Evolutionary conservation across 2,888 invertebrate genomes (phyloP).

Genomic region (Trilocha varians): DNA sequence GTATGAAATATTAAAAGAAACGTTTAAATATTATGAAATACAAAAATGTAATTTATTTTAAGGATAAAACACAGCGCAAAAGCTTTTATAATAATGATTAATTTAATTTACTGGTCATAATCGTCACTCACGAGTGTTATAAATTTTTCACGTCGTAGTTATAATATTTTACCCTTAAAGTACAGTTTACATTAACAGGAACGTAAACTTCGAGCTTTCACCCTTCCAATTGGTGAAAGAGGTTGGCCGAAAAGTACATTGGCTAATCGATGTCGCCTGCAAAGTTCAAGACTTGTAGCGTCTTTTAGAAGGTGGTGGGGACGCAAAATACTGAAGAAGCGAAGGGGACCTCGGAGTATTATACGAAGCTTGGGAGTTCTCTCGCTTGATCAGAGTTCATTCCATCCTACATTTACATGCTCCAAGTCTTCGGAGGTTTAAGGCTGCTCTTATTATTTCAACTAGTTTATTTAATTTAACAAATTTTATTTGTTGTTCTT

Average conservation of each 20-base stretch:
- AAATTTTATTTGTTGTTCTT: neutral
- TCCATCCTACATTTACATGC: neutral
- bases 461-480: too few relatives aligned
- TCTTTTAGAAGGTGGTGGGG: conserved; percentile 60
- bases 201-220: conserved; percentile 25
- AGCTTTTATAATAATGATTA: too few relatives aligned
- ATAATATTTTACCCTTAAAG: too few relatives aligned
- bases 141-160: too few relatives aligned
- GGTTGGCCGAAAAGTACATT: conserved; percentile 41
- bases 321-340: conserved; percentile 28
- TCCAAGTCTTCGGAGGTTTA: neutral
- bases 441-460: too few relatives aligned
- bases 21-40: too few relatives aligned
- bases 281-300: conserved; percentile 45
- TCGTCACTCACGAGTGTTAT: too few relatives aligned
- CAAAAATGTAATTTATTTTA: neutral
- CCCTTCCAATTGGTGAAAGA: conserved; percentile 27
- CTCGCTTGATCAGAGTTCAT: neutral
- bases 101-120: too few relatives aligned
- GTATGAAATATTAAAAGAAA: neutral
- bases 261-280: conserved; percentile 44
- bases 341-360: neutral
- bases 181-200: conserved; percentile 12
- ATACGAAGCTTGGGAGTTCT: neutral
- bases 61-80: too few relatives aligned